Evolutionary conservation across 2,888 invertebrate genomes (phyloP).

Genomic region (Thereva unica): DNA sequence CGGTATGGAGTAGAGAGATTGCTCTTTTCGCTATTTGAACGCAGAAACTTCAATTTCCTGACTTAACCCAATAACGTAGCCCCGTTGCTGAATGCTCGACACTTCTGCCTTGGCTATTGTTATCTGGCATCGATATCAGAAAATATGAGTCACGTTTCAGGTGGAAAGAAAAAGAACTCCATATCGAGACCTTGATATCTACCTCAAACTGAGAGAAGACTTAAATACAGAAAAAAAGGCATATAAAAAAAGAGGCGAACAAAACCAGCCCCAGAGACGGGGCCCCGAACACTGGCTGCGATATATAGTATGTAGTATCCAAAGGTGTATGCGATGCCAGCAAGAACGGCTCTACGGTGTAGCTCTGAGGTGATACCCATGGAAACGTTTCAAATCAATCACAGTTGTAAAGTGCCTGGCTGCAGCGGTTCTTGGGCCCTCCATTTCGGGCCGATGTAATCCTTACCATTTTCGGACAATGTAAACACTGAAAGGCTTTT

Average conservation of each 20-base stretch:
- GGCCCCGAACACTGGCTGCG: not conserved
- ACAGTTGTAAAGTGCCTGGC: constrained; percentile 7
- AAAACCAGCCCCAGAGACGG: no score
- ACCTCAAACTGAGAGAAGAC: not conserved
- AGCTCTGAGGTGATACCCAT: not conserved
- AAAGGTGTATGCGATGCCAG: no score
- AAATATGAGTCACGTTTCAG: constrained; percentile 32
- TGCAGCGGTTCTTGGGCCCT: not conserved
- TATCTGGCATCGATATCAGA: constrained; percentile 33
- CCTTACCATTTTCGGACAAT: constrained; percentile 11
- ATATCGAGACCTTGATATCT: constrained; percentile 16
- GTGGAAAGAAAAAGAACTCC: constrained; percentile 8
- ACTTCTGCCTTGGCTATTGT: constrained; percentile 20
- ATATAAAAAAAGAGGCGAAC: constrained; percentile 1
- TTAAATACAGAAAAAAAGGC: constrained; percentile 4
- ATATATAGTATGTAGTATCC: not conserved
- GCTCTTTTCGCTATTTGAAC: constrained; percentile 15
- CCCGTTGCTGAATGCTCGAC: constrained; percentile 10
- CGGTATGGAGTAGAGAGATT: not conserved
- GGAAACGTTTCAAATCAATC: constrained; percentile 24
- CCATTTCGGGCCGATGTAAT: constrained; percentile 4
- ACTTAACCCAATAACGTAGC: constrained; percentile 29
- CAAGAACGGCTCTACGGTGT: no score
- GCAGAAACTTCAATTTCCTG: constrained; percentile 19
- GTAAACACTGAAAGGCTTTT: constrained; percentile 16